Evolutionary conservation across 1,140 invertebrate genomes (phyloP).

Genomic region (Centruroides vittatus): DNA sequence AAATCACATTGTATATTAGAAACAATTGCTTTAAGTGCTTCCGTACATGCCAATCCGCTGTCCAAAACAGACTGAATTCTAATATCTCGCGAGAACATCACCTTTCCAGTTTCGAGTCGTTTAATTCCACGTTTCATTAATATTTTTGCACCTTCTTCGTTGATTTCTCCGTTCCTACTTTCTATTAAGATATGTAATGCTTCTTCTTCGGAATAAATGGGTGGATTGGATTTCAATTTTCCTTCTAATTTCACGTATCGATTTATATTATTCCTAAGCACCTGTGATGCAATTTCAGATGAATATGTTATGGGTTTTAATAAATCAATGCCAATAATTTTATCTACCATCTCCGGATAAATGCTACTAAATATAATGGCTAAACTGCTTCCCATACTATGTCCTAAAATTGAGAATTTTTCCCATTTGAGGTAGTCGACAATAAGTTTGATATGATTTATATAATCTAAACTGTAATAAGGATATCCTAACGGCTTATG

Average conservation of each 20-base stretch:
- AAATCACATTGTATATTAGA: constrained; percentile 11
- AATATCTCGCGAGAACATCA: constrained; percentile 14
- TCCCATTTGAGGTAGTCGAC: constrained; percentile 62
- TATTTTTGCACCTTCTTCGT: constrained; percentile 9
- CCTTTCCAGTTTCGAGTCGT: background rate
- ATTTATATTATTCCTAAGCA: background rate
- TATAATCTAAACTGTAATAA: constrained; percentile 56
- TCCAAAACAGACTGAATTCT: constrained; percentile 3
- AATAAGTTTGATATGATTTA: constrained; percentile 51
- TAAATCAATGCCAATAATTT: constrained; percentile 31
- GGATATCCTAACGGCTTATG: constrained; percentile 54
- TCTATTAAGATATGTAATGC: constrained; percentile 19
- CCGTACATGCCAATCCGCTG: constrained; percentile 2
- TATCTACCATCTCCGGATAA: constrained; percentile 34
- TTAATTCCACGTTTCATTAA: constrained; percentile 15
- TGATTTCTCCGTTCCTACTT: constrained; percentile 12
- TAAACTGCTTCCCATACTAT: constrained; percentile 28
- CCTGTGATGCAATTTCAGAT: background rate
- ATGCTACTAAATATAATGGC: constrained; percentile 23
- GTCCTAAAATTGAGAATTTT: constrained; percentile 39
- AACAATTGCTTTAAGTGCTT: constrained; percentile 5
- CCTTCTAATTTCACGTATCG: constrained; percentile 6
- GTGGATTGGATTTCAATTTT: background rate
- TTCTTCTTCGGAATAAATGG: constrained; percentile 9
- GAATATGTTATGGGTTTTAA: constrained; percentile 33